These are phyloP conservation scores for Drosophila prosaltans DNA, from an alignment of 1,140 invertebrate genomes.

Conservation along the genomic window DNA sequence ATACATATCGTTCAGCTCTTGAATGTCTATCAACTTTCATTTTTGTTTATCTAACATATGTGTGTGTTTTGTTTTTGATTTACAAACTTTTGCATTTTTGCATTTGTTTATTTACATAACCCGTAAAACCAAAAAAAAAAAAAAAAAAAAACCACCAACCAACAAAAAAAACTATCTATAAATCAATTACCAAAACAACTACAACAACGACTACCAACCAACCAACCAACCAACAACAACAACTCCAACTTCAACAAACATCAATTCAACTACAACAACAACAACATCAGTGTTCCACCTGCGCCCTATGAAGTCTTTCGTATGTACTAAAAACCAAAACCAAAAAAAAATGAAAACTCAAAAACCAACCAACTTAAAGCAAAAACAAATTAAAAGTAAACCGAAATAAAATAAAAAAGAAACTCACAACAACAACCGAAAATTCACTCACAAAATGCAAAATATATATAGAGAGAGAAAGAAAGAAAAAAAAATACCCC, in stretches of 20 bases:
- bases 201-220: conserved; percentile 28
- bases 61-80: conserved; percentile 81
- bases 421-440: conserved; percentile 32
- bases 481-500: conserved; percentile 12
- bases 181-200: conserved; percentile 40
- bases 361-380: conserved; percentile 35
- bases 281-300: conserved; percentile 74
- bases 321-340: conserved; percentile 67
- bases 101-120: conserved; percentile 82
- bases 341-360: conserved; percentile 33
- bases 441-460: conserved; percentile 42
- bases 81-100: conserved; percentile 80
- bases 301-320: conserved; percentile 83
- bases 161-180: background rate
- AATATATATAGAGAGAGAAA: conserved; percentile 31
- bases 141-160: conserved; percentile 13
- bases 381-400: conserved; percentile 23
- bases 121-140: conserved; percentile 63
- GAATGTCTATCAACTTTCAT: conserved; percentile 75
- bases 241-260: conserved; percentile 18
- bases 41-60: conserved; percentile 77
- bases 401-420: too few relatives aligned
- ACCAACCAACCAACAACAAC: conserved; percentile 10
- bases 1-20: conserved; percentile 75
- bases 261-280: conserved; percentile 3